Conservation (phyloP, 2,113 vertebrate species). For the Upupa epops region DNA sequence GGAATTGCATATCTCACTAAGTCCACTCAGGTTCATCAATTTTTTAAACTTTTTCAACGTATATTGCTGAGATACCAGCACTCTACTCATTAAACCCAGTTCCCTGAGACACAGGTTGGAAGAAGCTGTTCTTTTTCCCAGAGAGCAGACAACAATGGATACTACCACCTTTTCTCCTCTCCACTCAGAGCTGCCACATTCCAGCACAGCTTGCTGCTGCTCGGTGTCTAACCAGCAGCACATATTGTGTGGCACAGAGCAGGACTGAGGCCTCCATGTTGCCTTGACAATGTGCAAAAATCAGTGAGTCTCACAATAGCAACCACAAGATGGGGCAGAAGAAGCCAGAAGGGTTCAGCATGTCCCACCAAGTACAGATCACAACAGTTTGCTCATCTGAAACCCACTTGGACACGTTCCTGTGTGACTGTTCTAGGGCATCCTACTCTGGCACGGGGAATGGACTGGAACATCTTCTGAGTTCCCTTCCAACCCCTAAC, state of each 20-base stretch:
- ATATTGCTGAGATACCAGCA: neutral
- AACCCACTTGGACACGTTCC: too few species aligned
- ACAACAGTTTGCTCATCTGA: neutral
- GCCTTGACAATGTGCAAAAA: neutral
- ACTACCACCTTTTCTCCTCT: neutral
- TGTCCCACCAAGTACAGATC: neutral
- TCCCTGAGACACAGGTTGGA: neutral
- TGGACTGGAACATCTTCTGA: too few species aligned
- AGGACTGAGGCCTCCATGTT: neutral
- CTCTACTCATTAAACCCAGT: neutral
- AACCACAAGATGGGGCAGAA: neutral
- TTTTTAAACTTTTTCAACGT: neutral
- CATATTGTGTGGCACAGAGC: fast-evolving
- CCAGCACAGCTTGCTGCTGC: neutral
- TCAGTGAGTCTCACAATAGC: neutral
- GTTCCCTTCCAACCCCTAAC: too few species aligned
- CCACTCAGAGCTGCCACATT: fast-evolving
- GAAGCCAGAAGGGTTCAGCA: neutral
- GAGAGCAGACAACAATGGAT: neutral
- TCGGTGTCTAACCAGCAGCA: fast-evolving
- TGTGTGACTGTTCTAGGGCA: too few species aligned
- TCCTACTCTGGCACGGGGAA: too few species aligned
- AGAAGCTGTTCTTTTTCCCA: neutral
- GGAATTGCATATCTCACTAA: neutral
- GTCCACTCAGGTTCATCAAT: neutral